A percentile compares a stretch with the other conserved stretches of the same genome.
Evolutionary conservation across 2,888 invertebrate species (phyloP).

Genomic region (Netelia inedita): DNA sequence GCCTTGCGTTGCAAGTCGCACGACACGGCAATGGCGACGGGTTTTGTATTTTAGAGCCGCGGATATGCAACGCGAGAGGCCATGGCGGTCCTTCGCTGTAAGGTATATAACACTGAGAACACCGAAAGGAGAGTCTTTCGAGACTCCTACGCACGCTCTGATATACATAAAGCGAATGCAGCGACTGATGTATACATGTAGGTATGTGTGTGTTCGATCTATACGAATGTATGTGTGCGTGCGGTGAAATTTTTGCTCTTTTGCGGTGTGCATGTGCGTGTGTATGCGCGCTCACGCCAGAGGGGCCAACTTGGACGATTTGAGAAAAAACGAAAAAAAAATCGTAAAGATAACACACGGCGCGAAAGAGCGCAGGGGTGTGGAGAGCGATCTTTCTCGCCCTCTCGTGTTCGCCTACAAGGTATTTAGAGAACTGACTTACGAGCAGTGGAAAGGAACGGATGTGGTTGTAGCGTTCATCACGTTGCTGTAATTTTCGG

Average conservation of each 20-base stretch:
- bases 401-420: conserved; percentile 39
- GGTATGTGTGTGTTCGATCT: background rate
- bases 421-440: conserved; percentile 72
- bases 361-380: conserved; percentile 21
- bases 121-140: conserved; percentile 10
- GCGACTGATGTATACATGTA: background rate
- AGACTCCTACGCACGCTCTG: conserved; percentile 27
- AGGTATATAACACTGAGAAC: conserved; percentile 2
- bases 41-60: conserved; percentile 18
- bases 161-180: background rate
- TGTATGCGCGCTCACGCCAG: background rate
- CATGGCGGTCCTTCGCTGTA: conserved; percentile 3
- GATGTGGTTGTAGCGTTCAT: conserved; percentile 71
- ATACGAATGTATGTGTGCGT: background rate
- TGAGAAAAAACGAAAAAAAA: conserved; percentile 17
- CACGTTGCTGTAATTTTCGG: conserved; percentile 71
- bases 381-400: conserved; percentile 36
- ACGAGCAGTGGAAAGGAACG: conserved; percentile 71
- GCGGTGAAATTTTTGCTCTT: background rate
- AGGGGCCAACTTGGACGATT: conserved; percentile 9
- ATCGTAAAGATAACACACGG: conserved; percentile 20
- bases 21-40: conserved; percentile 12
- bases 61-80: background rate
- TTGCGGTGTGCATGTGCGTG: background rate
- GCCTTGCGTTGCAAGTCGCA: background rate